Evolutionary conservation across 1,140 invertebrate genomes (phyloP), one percentile per base, ranked within the genome.

Genomic region (Antheraea pernyi): DNA sequence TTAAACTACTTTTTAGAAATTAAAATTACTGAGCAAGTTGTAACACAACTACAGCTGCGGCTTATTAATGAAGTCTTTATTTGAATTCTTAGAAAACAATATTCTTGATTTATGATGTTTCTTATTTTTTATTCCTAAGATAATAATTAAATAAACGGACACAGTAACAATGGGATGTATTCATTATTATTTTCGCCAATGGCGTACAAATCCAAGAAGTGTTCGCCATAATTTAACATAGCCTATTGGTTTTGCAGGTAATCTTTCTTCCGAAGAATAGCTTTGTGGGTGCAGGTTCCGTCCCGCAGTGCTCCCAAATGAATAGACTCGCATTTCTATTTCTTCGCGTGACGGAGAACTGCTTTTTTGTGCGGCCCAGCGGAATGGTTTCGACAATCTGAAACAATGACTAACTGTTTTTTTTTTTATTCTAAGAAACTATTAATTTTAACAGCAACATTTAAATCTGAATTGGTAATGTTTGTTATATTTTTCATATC

Each of bases 371-470:
- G 86, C 78, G 7, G 80, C 86, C 86, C 86, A 89, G 9, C 88
- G 84, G 39, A 89, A 67, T 7, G 88, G 88, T 73, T 91, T 91
- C n/a, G 88, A 84, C 76, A 90, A 75, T 65, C 88, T 90, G 70
- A 59, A 42, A 68, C 46, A 53, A 13, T 53, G 9, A 53, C 0
- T 16, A n/a, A 59, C 16, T 19, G 16, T n/a, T 59, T 19, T 61
- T 22, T 19, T 22, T 61, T 5, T 19, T 1, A 19, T 19, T 19
- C 13, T 42, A 7, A 42, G 39, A 42, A 42, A 42, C 39, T 7
- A 42, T 11, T 7, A 42, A 42, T 42, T 42, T 30, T 30, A 4
- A 42, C 7, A 42, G 39, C 39, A 7, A 3, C 39, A 9, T 42
- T 42, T 42, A 42, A 42, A 11, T 3, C 11, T 42, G 8, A 42